These are phyloP conservation scores for Atopsyche davidsoni DNA, from an alignment of 1,140 invertebrate genomes.

Conservation along the genomic window DNA sequence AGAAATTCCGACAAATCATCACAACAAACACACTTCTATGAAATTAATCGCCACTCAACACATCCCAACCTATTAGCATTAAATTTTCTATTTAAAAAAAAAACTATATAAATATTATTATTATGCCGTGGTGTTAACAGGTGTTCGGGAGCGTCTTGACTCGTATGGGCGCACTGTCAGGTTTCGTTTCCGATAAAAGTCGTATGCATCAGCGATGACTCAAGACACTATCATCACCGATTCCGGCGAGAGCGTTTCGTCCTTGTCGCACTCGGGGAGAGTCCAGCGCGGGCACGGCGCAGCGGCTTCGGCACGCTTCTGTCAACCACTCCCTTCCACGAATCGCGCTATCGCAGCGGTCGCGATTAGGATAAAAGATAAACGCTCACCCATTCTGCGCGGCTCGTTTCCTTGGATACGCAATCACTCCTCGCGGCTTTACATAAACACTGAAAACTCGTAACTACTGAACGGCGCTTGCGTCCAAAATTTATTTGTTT, in stretches of 20 bases:
- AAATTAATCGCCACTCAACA: neutral
- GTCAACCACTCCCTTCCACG: constrained; percentile 21
- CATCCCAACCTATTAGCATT: neutral
- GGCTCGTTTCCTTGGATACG: constrained; percentile 18
- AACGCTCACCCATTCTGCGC: constrained; percentile 17
- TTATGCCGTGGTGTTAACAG: constrained; percentile 2
- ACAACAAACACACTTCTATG: neutral
- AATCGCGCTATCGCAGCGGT: constrained; percentile 8
- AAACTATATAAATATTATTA: neutral
- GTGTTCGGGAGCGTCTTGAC: constrained; percentile 3
- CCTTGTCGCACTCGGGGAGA: constrained; percentile 3
- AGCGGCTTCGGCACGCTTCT: too few species aligned
- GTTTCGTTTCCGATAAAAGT: neutral
- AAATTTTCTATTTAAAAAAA: constrained; percentile 7
- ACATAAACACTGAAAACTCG: neutral
- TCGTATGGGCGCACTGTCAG: neutral
- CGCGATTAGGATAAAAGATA: constrained; percentile 12
- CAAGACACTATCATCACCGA: constrained; percentile 5
- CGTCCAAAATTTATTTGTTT: constrained; percentile 18
- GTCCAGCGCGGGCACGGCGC: constrained; percentile 16
- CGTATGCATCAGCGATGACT: constrained; percentile 7
- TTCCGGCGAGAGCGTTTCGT: neutral
- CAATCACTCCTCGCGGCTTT: constrained; percentile 9
- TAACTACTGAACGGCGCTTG: neutral
- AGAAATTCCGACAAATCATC: neutral